phyloP scores from a whole-genome alignment of 2,113 vertebrate genomes.

The Amblyopsis rosae region DNA sequence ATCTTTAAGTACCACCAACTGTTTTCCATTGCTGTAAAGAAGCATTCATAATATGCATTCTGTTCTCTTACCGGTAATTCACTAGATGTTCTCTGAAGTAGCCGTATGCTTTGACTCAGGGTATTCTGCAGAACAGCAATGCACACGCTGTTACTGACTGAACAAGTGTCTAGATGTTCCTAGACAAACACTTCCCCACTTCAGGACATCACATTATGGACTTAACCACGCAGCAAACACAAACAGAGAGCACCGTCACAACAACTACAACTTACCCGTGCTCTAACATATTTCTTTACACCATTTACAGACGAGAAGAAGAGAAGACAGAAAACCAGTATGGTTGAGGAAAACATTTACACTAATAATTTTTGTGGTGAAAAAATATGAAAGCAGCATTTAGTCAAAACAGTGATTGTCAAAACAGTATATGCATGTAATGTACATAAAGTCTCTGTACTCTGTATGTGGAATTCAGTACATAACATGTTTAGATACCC shows the following conservation, averaged over 20 bases:
- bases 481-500: neutral
- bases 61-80: slow-evolving; percentile 80
- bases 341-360: neutral
- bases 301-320: slow-evolving; percentile 56
- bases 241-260: slow-evolving; percentile 12
- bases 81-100: slow-evolving; percentile 77
- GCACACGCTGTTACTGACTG: neutral
- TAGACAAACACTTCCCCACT: slow-evolving; percentile 1
- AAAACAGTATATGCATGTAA: too few relatives aligned
- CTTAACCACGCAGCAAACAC: slow-evolving; percentile 18
- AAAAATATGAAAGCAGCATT: too few relatives aligned
- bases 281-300: slow-evolving; percentile 87
- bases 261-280: slow-evolving; percentile 77
- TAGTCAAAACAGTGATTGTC: too few relatives aligned
- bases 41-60: neutral
- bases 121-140: slow-evolving; percentile 70
- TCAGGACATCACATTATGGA: slow-evolving; percentile 25
- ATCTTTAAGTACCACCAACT: neutral
- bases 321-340: slow-evolving; percentile 7
- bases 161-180: neutral
- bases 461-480: too few relatives aligned
- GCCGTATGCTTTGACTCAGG: slow-evolving; percentile 79
- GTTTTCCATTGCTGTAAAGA: too few relatives aligned
- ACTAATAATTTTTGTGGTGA: neutral
- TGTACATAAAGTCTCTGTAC: neutral